Percentiles rank a stretch among this genome's conserved stretches.
Conservation (phyloP, 2,113 vertebrate genomes). For the Myotis lucifugus region DNA sequence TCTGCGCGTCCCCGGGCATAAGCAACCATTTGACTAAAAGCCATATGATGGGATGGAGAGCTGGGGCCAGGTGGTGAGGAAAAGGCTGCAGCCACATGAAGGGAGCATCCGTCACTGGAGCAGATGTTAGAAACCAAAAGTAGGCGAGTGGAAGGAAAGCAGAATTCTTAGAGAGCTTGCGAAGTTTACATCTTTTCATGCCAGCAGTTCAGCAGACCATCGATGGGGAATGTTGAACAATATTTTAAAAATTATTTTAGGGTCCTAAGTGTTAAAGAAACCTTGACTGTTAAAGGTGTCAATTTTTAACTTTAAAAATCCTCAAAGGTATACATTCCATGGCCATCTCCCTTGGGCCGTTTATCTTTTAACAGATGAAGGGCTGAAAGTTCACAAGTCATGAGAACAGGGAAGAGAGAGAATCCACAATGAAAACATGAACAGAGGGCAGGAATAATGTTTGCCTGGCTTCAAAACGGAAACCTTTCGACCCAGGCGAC, state of each 20-base stretch:
- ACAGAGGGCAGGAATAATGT: neutral
- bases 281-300: neutral
- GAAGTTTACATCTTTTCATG: constrained; percentile 37
- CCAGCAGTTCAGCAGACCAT: constrained; percentile 24
- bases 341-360: neutral
- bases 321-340: neutral
- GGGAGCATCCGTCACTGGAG: constrained; percentile 1
- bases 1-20: neutral
- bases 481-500: neutral
- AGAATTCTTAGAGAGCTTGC: neutral
- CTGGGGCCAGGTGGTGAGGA: constrained; percentile 39
- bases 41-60: neutral
- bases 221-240: neutral
- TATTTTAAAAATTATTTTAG: neutral
- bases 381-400: constrained; percentile 4
- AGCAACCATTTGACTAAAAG: constrained; percentile 27
- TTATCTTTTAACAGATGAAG: constrained; percentile 11
- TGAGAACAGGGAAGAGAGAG: neutral
- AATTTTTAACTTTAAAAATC: constrained; percentile 6
- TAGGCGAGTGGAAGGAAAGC: neutral
- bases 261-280: neutral
- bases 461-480: neutral
- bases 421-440: neutral
- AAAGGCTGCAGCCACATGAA: neutral
- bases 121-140: constrained; percentile 51